These are phyloP conservation scores for Sarcoramphus papa DNA, from an alignment of 2,797 vertebrate genomes.

Conservation along the genomic window DNA sequence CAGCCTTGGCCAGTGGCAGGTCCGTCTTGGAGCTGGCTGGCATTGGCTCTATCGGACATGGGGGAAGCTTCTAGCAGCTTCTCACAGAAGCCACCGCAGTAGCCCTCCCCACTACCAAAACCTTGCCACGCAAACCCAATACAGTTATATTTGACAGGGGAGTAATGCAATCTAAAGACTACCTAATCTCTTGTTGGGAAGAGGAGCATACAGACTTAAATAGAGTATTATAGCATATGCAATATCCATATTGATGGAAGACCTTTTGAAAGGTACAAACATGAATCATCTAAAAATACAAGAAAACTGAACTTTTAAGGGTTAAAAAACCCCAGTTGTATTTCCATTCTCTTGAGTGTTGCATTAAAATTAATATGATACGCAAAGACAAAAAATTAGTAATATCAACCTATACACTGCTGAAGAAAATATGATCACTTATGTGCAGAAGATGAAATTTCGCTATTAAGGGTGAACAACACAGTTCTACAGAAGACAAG, in stretches of 20 bases:
- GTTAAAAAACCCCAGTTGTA: accelerated
- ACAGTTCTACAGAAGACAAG: background rate
- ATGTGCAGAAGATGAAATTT: background rate
- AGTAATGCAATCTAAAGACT: background rate
- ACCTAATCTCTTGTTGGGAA: background rate
- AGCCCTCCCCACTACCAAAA: no score
- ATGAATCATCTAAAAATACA: background rate
- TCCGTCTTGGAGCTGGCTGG: no score
- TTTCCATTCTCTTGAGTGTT: background rate
- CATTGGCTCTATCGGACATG: no score
- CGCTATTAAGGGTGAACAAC: background rate
- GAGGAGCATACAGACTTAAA: background rate
- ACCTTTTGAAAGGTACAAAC: background rate
- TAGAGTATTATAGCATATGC: background rate
- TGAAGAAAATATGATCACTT: background rate
- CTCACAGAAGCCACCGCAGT: no score
- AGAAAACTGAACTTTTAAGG: background rate
- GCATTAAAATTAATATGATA: background rate
- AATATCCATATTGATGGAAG: background rate
- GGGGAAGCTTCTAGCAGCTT: no score
- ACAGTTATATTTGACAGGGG: background rate
- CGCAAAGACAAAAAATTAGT: background rate
- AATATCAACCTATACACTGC: background rate
- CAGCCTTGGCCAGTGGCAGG: no score
- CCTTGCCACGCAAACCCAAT: no score